A percentile compares a stretch with the other conserved stretches of the same genome.
Evolutionary conservation across 1,140 invertebrate species (phyloP).

Genomic region (Dermatophagoides farinae): DNA sequence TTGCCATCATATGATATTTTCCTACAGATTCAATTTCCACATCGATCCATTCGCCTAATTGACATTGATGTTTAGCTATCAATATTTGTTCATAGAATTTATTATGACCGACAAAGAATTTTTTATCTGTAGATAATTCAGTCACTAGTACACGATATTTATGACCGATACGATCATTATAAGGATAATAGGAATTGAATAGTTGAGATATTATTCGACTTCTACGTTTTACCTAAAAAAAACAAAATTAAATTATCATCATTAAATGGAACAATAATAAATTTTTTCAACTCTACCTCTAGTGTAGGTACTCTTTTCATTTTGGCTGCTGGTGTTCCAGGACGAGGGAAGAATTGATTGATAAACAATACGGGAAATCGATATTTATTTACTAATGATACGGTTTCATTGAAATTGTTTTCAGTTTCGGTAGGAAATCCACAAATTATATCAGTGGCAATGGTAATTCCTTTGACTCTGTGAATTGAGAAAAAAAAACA

Average conservation of each 20-base stretch:
- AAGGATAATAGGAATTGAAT: slow-evolving; percentile 76
- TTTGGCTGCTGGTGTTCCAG: slow-evolving; percentile 79
- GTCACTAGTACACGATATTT: slow-evolving; percentile 63
- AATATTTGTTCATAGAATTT: slow-evolving; percentile 84
- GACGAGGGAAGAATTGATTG: slow-evolving; percentile 89
- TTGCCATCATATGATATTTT: slow-evolving; percentile 68
- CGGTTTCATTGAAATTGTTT: slow-evolving; percentile 68
- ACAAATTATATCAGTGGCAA: slow-evolving; percentile 95
- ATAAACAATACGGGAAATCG: slow-evolving; percentile 87
- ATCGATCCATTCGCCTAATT: slow-evolving; percentile 58
- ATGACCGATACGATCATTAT: slow-evolving; percentile 50
- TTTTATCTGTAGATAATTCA: slow-evolving; percentile 72
- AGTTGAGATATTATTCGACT: slow-evolving; percentile 72
- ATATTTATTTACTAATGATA: slow-evolving; percentile 62
- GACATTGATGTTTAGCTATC: slow-evolving; percentile 48
- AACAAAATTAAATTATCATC: not conserved
- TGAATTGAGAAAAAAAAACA: slow-evolving; percentile 4
- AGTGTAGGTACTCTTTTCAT: slow-evolving; percentile 59
- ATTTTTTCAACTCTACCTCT: slow-evolving; percentile 29
- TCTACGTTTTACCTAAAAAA: slow-evolving; percentile 52
- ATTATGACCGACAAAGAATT: slow-evolving; percentile 82
- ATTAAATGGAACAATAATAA: not conserved
- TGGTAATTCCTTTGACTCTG: slow-evolving; percentile 65
- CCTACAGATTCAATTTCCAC: slow-evolving; percentile 51
- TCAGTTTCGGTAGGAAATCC: slow-evolving; percentile 93